These are phyloP conservation scores for Scaptomyza hsui DNA, from an alignment of 1,140 invertebrate species.

Conservation along the genomic window DNA sequence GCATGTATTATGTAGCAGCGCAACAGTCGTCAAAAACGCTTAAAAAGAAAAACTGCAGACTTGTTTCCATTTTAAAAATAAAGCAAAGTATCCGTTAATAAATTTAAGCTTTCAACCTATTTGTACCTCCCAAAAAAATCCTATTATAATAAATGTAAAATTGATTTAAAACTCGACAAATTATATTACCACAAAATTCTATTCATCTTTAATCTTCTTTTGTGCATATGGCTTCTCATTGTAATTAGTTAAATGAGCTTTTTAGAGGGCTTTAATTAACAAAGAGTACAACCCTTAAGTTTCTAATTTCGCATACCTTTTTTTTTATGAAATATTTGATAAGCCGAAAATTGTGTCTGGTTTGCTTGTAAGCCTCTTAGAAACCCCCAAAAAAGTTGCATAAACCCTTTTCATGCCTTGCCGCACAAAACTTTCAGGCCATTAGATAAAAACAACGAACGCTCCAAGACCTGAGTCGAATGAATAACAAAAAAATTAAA, in stretches of 20 bases:
- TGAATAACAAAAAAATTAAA: not conserved
- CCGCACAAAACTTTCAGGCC: constrained; percentile 44
- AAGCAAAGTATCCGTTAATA: no score
- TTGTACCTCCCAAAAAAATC: not conserved
- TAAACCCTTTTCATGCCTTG: constrained; percentile 39
- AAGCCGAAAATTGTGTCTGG: constrained; percentile 22
- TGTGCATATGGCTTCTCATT: not conserved
- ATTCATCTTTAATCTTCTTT: not conserved
- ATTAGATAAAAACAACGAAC: constrained; percentile 38
- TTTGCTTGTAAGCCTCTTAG: constrained; percentile 42
- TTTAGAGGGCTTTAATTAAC: constrained; percentile 33
- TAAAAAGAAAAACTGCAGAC: not conserved
- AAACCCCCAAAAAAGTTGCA: constrained; percentile 7
- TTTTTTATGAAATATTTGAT: constrained; percentile 12
- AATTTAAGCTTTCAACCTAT: no score
- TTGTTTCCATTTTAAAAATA: constrained; percentile 1
- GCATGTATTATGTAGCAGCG: constrained; percentile 9
- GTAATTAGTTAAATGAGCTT: constrained; percentile 30
- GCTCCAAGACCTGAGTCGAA: not conserved
- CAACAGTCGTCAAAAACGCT: not conserved
- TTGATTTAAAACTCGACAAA: not conserved
- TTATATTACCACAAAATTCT: not conserved
- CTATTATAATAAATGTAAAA: not conserved
- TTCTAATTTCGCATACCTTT: not conserved
- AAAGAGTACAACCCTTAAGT: constrained; percentile 10